Evolutionary conservation across 2,797 vertebrate genomes (phyloP).

Genomic region (Sibirionetta formosa): DNA sequence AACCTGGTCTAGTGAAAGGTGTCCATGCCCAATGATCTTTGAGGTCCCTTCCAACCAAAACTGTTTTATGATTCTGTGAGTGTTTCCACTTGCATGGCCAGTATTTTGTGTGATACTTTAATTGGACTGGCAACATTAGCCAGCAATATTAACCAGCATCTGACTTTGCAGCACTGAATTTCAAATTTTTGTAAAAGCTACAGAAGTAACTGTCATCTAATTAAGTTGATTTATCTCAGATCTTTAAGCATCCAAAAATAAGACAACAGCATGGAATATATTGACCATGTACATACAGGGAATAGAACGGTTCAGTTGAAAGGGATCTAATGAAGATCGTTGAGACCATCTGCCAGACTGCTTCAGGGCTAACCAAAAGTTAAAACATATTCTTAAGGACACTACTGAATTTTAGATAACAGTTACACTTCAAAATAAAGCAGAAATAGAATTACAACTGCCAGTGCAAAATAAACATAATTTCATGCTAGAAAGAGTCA

Average conservation of each 20-base stretch:
- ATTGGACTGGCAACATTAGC: neutral
- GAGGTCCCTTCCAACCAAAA: too few species aligned
- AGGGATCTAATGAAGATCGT: neutral
- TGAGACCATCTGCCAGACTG: neutral
- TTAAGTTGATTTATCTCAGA: neutral
- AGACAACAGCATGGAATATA: neutral
- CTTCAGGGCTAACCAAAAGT: neutral
- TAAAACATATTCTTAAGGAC: neutral
- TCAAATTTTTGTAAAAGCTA: neutral
- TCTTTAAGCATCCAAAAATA: neutral
- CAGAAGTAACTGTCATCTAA: neutral
- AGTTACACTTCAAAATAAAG: neutral
- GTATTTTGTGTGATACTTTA: neutral
- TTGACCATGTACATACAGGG: neutral
- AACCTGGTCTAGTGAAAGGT: too few species aligned
- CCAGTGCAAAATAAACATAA: neutral
- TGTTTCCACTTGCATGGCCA: neutral
- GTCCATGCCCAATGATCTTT: too few species aligned
- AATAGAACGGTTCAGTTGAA: neutral
- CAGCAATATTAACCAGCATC: neutral
- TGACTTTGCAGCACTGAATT: neutral
- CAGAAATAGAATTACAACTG: neutral
- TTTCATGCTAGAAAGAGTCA: neutral
- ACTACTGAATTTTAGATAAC: neutral
- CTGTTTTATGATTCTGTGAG: too few species aligned